Conservation (phyloP, 1,140 invertebrate genomes). For the Drosophila elegans region DNA sequence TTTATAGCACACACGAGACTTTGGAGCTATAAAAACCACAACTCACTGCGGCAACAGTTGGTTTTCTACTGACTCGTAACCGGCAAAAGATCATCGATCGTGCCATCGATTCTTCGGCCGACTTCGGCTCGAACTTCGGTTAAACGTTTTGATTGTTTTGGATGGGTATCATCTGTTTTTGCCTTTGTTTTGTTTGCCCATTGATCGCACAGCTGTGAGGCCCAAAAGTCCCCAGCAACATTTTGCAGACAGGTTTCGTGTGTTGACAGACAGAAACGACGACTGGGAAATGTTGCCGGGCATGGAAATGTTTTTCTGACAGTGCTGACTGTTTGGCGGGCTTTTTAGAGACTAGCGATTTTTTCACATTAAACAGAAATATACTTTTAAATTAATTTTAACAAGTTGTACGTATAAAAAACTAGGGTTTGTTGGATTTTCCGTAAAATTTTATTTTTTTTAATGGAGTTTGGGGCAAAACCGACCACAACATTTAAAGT, state of each 20-base stretch:
- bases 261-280: slow-evolving; percentile 19
- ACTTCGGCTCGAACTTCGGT: slow-evolving; percentile 23
- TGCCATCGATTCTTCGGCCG: slow-evolving; percentile 29
- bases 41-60: slow-evolving; percentile 73
- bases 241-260: slow-evolving; percentile 47
- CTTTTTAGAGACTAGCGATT: too few species aligned
- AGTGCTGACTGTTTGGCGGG: slow-evolving; percentile 14
- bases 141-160: slow-evolving; percentile 16
- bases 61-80: slow-evolving; percentile 67
- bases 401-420: too few species aligned
- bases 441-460: too few species aligned
- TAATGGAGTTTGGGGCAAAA: too few species aligned
- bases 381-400: too few species aligned
- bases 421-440: too few species aligned
- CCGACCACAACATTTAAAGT: too few species aligned
- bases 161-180: slow-evolving; percentile 27
- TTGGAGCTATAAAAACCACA: slow-evolving; percentile 10
- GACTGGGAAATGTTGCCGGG: slow-evolving; percentile 27
- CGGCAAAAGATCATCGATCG: slow-evolving; percentile 28
- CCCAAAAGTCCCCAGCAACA: slow-evolving; percentile 12
- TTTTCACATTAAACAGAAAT: too few species aligned
- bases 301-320: slow-evolving; percentile 11
- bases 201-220: slow-evolving; percentile 40
- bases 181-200: slow-evolving; percentile 37
- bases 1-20: not conserved